Evolutionary conservation across 2,888 invertebrate species (phyloP).

Genomic region (Agrilus mali): DNA sequence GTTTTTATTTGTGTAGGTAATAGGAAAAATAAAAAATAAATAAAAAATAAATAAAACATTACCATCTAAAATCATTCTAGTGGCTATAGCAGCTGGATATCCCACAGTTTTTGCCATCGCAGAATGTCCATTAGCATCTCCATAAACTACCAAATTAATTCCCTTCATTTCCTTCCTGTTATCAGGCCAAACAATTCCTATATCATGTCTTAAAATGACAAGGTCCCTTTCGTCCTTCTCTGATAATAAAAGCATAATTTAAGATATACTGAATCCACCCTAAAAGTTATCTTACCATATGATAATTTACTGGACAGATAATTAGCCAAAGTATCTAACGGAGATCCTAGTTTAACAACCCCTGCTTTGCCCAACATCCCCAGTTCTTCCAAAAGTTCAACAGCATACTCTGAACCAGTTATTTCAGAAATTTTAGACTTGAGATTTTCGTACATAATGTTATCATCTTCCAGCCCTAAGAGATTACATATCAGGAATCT

Average conservation of each 20-base stretch:
- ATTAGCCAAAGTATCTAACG: slow-evolving; percentile 86
- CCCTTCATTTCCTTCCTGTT: slow-evolving; percentile 68
- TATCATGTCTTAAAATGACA: slow-evolving; percentile 85
- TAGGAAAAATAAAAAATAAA: background rate
- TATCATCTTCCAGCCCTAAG: slow-evolving; percentile 68
- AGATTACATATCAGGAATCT: slow-evolving; percentile 71
- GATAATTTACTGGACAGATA: slow-evolving; percentile 72
- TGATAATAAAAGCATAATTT: slow-evolving; percentile 26
- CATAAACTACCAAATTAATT: slow-evolving; percentile 83
- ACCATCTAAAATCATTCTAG: slow-evolving; percentile 97
- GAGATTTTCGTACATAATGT: slow-evolving; percentile 89
- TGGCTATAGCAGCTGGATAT: slow-evolving; percentile 88
- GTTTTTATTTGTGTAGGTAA: background rate
- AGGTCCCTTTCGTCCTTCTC: slow-evolving; percentile 78
- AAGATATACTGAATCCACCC: background rate
- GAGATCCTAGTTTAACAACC: slow-evolving; percentile 72
- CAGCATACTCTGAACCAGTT: slow-evolving; percentile 56
- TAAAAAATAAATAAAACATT: slow-evolving; percentile 17
- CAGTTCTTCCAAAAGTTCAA: slow-evolving; percentile 69
- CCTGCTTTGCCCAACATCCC: slow-evolving; percentile 76
- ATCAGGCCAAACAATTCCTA: slow-evolving; percentile 87
- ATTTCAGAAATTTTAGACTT: slow-evolving; percentile 71
- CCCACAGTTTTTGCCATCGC: slow-evolving; percentile 95
- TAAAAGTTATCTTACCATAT: slow-evolving; percentile 47
- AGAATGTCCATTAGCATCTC: slow-evolving; percentile 66